Base-by-base conservation (phyloP, 2,113 vertebrate species). In the Phalacrocorax pelagicus region DNA sequence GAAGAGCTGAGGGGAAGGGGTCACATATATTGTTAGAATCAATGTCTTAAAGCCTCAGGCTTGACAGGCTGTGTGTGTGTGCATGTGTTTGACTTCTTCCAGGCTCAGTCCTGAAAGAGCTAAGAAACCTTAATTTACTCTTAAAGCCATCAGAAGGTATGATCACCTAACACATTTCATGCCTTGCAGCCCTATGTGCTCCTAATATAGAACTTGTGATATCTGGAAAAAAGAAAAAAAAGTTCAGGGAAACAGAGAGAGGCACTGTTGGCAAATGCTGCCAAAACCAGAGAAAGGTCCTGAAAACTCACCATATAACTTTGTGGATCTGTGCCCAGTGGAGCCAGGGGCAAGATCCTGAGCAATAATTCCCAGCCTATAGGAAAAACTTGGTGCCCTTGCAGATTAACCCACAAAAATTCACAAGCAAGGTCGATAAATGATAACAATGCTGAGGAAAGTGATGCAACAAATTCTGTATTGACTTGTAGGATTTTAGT, bases 141-240 rank as follows among this genome's bases (percentile, higher is more conserved):
- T 85, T 80, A n/a, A 11, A 89, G 47, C 27, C 36, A 62, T 19
- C 32, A 79, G 84, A 84, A 85, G 22, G 29, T 55, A 26, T 1
- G 1, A 57, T 30, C 55, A 91, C 36, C 12, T n/a, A 55, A 75
- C 12, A 87, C 15, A 12, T 1, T 13, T 38, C 0, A 0, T 58
- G 15, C 21, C 63, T 74, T 79, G 26, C 57, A 78, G 78, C 22
- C 10, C n/a, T 79, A 10, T 70, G 15, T 1, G 0, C 16, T 9
- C 26, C 49, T 74, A 34, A 80, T 69, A 90, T 90, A 88, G 38
- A 90, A 85, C 2, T 47, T 49, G 17, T 36, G 44, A 11, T 88
- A 88, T 14, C 29, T 40, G 4, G 57, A 81, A 67, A 46, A 66
- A 46, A 81, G 63, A 18, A 46, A 66, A 46, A 13, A 54, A 5